phyloP scores from a whole-genome alignment of 2,113 vertebrate genomes.

The Murina feae region DNA sequence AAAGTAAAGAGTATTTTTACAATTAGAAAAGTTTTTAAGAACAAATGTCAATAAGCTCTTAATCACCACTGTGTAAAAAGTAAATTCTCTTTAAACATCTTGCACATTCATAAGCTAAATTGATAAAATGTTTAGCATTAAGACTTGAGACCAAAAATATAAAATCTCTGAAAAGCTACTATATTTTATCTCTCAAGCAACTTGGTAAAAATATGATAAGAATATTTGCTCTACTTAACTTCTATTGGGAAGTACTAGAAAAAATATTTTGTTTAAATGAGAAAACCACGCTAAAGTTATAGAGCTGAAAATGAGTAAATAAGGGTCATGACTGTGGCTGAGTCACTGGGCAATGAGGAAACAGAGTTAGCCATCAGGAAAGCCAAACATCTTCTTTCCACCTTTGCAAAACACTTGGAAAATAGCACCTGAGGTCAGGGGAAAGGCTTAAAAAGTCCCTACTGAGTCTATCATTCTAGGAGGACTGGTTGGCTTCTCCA shows the following conservation, averaged over 20 bases:
- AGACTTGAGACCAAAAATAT: neutral
- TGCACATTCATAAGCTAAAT: neutral
- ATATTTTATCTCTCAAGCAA: neutral
- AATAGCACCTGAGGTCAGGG: neutral
- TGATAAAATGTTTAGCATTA: neutral
- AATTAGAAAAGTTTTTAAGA: slow-evolving; percentile 1
- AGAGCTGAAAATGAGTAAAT: neutral
- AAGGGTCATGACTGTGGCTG: neutral
- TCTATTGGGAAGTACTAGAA: neutral
- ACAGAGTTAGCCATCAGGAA: neutral
- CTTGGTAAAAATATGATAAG: neutral
- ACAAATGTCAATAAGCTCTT: neutral
- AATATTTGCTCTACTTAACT: neutral
- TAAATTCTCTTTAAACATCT: neutral
- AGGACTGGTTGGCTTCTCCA: neutral
- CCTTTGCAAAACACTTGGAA: neutral
- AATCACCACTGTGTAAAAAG: neutral
- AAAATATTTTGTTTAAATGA: neutral
- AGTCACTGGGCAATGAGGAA: neutral
- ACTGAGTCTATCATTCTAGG: neutral
- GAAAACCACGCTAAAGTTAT: neutral
- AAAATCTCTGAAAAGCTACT: neutral
- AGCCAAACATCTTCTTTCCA: neutral
- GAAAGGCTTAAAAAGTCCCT: neutral
- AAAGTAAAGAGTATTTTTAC: neutral